phyloP scores from a whole-genome alignment of 2,888 invertebrate genomes.

The Agrenia bidenticulata region DNA sequence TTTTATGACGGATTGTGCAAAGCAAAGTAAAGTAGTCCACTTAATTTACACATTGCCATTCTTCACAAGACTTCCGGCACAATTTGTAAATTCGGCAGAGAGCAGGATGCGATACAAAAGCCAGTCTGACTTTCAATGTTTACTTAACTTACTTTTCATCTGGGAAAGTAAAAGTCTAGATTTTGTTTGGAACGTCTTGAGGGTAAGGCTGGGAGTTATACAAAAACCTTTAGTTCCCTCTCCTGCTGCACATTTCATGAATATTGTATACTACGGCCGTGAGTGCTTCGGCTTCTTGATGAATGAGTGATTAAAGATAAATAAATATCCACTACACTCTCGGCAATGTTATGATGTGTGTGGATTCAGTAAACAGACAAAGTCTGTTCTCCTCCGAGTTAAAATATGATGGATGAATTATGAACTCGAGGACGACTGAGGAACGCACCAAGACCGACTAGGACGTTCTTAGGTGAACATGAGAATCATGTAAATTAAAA shows the following conservation, averaged over 20 bases:
- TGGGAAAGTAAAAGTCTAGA: constrained; percentile 7
- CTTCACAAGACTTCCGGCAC: constrained; percentile 15
- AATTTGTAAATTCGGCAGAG: constrained; percentile 10
- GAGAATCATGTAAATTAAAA: constrained; percentile 1
- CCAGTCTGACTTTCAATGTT: constrained; percentile 12
- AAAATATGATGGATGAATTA: constrained; percentile 44
- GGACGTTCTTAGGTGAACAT: not conserved
- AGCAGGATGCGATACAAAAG: not conserved
- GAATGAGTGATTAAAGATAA: constrained; percentile 13
- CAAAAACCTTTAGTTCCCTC: not conserved
- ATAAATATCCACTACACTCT: constrained; percentile 6
- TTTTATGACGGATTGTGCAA: too few species aligned
- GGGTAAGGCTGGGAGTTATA: too few species aligned
- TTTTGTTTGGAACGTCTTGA: not conserved
- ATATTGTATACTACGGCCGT: too few species aligned
- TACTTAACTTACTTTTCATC: constrained; percentile 12
- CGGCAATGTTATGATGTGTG: too few species aligned
- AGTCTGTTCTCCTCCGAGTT: constrained; percentile 12
- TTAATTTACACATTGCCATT: constrained; percentile 19
- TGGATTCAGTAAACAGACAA: not conserved
- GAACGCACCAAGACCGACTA: not conserved
- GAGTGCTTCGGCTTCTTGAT: not conserved
- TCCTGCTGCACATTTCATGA: not conserved
- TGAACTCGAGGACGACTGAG: constrained; percentile 21
- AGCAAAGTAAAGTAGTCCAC: constrained; percentile 8